Conservation (phyloP, 2,797 vertebrate genomes). For the Myripristis jacobus region DNA sequence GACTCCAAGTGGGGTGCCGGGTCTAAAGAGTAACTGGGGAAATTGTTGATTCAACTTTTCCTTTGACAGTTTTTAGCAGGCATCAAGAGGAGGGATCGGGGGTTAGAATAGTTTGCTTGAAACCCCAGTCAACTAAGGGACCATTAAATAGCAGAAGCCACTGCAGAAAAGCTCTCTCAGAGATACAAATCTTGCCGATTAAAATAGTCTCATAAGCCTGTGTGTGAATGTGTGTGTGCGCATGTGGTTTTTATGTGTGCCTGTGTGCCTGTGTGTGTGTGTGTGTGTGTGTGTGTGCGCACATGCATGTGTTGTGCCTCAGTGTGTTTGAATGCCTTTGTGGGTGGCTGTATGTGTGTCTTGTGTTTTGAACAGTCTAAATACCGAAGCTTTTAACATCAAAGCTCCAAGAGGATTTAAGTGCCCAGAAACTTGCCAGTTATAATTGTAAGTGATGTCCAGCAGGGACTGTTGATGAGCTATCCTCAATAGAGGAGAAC, state of each 20-base stretch:
- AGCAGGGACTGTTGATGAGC: constrained; percentile 66
- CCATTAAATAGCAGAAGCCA: constrained; percentile 67
- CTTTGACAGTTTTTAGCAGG: constrained; percentile 66
- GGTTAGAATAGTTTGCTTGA: constrained; percentile 63
- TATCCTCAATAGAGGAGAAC: constrained; percentile 26
- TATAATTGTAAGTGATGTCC: constrained; percentile 70
- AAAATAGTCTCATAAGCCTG: constrained; percentile 62
- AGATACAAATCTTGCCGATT: constrained; percentile 74
- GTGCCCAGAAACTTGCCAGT: constrained; percentile 62
- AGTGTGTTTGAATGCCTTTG: constrained; percentile 51
- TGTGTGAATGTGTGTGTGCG: constrained; percentile 26
- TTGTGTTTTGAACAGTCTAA: constrained; percentile 57
- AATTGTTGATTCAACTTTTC: constrained; percentile 75
- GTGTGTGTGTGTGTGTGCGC: not conserved
- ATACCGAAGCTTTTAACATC: constrained; percentile 72
- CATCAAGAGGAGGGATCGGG: constrained; percentile 68
- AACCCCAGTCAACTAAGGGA: constrained; percentile 62
- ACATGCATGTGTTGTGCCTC: constrained; percentile 15
- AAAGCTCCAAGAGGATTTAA: constrained; percentile 66
- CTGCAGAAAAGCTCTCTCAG: constrained; percentile 60
- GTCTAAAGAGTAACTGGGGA: constrained; percentile 48
- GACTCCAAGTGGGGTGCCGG: constrained; percentile 39
- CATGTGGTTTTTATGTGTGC: no score
- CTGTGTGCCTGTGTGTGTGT: constrained; percentile 16
- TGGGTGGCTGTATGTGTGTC: constrained; percentile 54